Percentiles rank a stretch among this genome's conserved stretches.
Evolutionary conservation across 2,888 invertebrate genomes (phyloP).

Genomic region (Tupiocoris notatus): DNA sequence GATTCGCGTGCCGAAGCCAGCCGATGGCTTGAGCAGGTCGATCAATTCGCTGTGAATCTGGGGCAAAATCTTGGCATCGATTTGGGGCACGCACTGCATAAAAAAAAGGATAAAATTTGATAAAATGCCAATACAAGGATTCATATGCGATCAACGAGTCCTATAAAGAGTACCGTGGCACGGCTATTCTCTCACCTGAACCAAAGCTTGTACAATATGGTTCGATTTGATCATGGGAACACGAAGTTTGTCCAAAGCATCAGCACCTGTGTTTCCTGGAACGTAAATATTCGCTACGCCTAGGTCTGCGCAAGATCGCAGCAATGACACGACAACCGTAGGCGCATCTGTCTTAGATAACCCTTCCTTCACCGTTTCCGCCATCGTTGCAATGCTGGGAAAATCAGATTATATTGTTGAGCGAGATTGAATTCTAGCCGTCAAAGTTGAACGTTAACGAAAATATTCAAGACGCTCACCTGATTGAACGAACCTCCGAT

Average conservation of each 20-base stretch:
- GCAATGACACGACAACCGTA: slow-evolving; percentile 18
- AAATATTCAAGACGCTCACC: slow-evolving; percentile 55
- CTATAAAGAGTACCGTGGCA: neutral
- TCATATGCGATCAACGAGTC: neutral
- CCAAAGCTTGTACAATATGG: slow-evolving; percentile 81
- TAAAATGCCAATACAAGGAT: neutral
- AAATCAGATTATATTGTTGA: slow-evolving; percentile 1
- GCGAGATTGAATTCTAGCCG: too few relatives aligned
- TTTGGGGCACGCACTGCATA: slow-evolving; percentile 60
- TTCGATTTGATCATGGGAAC: slow-evolving; percentile 80
- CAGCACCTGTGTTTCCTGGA: slow-evolving; percentile 25
- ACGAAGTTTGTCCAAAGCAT: slow-evolving; percentile 69
- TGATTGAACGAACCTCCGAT: slow-evolving; percentile 72
- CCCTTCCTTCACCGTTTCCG: slow-evolving; percentile 44
- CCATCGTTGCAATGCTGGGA: slow-evolving; percentile 42
- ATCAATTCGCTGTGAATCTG: slow-evolving; percentile 75
- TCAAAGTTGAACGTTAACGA: neutral
- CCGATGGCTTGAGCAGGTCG: slow-evolving; percentile 76
- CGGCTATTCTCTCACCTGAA: slow-evolving; percentile 2
- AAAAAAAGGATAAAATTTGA: slow-evolving; percentile 15
- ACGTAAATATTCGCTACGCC: slow-evolving; percentile 35
- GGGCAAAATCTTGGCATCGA: slow-evolving; percentile 70
- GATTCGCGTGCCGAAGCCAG: slow-evolving; percentile 81
- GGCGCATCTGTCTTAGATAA: slow-evolving; percentile 42
- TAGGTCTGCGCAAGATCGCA: slow-evolving; percentile 33